Percentiles rank a stretch among this genome's conserved stretches.
phyloP scores from a whole-genome alignment of 2,113 vertebrate species.

The Anguilla japonica region DNA sequence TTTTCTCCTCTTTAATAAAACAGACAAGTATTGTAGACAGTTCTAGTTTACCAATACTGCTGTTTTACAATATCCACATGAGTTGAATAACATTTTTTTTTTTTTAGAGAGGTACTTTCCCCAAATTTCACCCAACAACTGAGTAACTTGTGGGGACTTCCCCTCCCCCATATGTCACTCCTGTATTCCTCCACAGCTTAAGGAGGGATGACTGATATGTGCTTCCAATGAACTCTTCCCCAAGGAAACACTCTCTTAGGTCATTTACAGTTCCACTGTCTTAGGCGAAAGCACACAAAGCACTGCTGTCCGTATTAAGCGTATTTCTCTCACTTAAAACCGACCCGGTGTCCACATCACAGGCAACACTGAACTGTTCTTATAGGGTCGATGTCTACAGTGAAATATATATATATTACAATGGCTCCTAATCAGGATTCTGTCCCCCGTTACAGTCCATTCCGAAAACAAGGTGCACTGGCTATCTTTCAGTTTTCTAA shows the following conservation, averaged over 20 bases:
- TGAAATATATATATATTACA: no score
- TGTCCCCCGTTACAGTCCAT: neutral
- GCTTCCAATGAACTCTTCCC: neutral
- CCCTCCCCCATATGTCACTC: neutral
- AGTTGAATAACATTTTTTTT: neutral
- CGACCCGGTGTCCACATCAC: neutral
- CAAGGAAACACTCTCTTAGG: neutral
- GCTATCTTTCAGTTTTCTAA: neutral
- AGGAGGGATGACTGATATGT: neutral
- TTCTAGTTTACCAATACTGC: neutral
- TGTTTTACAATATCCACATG: neutral
- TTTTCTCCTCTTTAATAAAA: no score
- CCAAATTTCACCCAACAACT: neutral
- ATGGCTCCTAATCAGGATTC: neutral
- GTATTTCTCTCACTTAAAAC: no score
- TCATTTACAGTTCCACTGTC: neutral
- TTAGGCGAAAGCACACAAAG: neutral
- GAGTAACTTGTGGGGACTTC: neutral
- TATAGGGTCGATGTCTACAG: neutral
- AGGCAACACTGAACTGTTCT: neutral
- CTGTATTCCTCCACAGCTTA: neutral
- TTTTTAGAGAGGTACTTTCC: neutral
- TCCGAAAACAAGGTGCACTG: neutral
- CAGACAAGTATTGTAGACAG: no score
- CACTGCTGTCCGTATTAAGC: no score